Base-by-base conservation (phyloP, 2,797 vertebrate species). In the Paedocypris micromegethes region DNA sequence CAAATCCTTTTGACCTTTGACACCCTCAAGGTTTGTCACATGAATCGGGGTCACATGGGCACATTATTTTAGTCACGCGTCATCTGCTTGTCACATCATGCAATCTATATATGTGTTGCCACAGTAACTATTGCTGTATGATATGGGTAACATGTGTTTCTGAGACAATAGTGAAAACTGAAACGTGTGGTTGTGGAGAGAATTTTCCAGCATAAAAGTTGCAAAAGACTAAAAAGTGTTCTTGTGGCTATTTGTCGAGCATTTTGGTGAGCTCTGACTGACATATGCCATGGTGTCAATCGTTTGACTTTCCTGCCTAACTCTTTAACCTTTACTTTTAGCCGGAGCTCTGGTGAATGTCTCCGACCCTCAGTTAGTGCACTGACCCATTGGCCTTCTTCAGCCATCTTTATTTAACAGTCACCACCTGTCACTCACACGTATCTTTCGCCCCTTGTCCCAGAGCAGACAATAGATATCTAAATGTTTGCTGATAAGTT, bases 1-100 rank as follows among this genome's bases (percentile, higher is more conserved):
- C 2, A 47, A 57, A 72, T 72, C 63, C 55, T 55, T 64, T 73
- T 70, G 72, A 73, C 64, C 68, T 54, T 41, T 63, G 67, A 71
- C 44, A 58, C 41, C 9, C 37, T 3, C 9, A 64, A 56, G 58
- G 61, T 67, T 55, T 2, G 55, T 64, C 72, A 64, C 43, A 47
- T 58, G 53, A 77, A 62, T 53, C 7, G 37, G 64, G 75, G 75
- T 73, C 67, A 57, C 61, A 63, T 5, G 42, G 60, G 68, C 68
- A 62, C 66, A 76, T 73, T 70, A 70, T 62, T 66, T 41, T 45
- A 50, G 51, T 65, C 51, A 66, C n/a, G 6, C 42, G 3, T 66
- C 53, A 9, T 69, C 57, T 64, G 60, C 62, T 46, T 57, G 50
- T 57, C n/a, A 52, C 43, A 2, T 55, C 5, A 23, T 23, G 23